phyloP scores from a whole-genome alignment of 1,140 invertebrate genomes.

The Macrobrachium rosenbergii region DNA sequence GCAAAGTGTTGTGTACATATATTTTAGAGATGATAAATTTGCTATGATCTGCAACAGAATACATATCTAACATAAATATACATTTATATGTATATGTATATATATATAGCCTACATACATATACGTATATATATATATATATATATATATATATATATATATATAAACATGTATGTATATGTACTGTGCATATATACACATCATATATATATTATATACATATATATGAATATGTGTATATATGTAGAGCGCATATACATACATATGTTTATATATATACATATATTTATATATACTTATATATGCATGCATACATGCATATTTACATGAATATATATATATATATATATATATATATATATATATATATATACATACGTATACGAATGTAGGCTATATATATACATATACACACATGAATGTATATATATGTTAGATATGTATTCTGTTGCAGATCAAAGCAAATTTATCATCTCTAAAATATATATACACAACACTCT shows the following conservation, averaged over 20 bases:
- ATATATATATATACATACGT: too few relatives aligned
- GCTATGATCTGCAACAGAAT: too few relatives aligned
- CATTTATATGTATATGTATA: background rate
- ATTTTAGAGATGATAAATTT: too few relatives aligned
- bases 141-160: constrained; percentile 25
- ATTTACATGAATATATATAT: too few relatives aligned
- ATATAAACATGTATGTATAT: background rate
- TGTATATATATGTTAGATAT: background rate
- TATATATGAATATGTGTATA: constrained; percentile 28
- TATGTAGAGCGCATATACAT: background rate
- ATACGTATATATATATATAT: constrained; percentile 24
- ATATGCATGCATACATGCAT: too few relatives aligned
- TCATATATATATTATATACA: constrained; percentile 30
- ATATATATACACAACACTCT: too few relatives aligned
- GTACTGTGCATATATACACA: constrained; percentile 16
- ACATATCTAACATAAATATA: background rate
- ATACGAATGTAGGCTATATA: background rate
- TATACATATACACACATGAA: too few relatives aligned
- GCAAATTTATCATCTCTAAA: too few relatives aligned
- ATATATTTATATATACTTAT: too few relatives aligned
- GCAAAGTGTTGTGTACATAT: too few relatives aligned
- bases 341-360: too few relatives aligned
- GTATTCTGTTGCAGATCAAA: too few relatives aligned
- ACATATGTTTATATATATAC: background rate
- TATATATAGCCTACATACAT: background rate